Conservation (phyloP, 2,888 invertebrate species). For the Dynastes grantii region DNA sequence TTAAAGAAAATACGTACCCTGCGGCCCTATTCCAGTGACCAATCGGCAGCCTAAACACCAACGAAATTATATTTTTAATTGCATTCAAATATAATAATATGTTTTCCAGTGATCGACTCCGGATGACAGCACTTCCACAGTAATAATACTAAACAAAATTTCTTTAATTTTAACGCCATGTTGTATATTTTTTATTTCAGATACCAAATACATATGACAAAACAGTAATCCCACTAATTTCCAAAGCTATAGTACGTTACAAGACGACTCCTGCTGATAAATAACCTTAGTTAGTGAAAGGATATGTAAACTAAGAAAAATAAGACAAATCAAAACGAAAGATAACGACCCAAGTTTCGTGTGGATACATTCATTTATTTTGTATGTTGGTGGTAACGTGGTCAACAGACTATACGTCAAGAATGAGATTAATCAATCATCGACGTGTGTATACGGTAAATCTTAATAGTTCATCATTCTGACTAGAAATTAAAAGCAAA, state of each 20-base stretch:
- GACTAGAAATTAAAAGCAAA: slow-evolving; percentile 16
- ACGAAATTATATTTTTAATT: too few relatives aligned
- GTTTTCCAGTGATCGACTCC: too few relatives aligned
- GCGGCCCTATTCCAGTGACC: too few relatives aligned
- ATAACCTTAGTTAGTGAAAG: slow-evolving; percentile 1
- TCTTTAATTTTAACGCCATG: too few relatives aligned
- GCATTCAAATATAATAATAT: too few relatives aligned
- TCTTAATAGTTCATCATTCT: slow-evolving; percentile 32
- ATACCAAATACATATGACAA: background rate
- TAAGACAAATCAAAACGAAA: background rate
- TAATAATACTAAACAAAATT: too few relatives aligned
- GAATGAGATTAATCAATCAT: slow-evolving; percentile 43
- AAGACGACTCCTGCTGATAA: background rate
- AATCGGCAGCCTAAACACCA: too few relatives aligned
- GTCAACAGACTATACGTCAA: slow-evolving; percentile 21
- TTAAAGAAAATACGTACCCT: too few relatives aligned
- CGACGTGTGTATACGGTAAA: slow-evolving; percentile 36
- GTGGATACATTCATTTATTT: slow-evolving; percentile 32
- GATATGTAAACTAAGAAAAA: slow-evolving; percentile 8
- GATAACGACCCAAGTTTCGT: slow-evolving; percentile 20
- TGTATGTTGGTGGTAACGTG: slow-evolving; percentile 30
- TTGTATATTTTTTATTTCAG: background rate
- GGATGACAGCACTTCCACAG: too few relatives aligned
- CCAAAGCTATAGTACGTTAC: background rate
- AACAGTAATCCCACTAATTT: background rate